Percentiles rank a stretch among this genome's conserved stretches.
phyloP scores from a whole-genome alignment of 2,888 invertebrate species.

The Pandemis corylana region DNA sequence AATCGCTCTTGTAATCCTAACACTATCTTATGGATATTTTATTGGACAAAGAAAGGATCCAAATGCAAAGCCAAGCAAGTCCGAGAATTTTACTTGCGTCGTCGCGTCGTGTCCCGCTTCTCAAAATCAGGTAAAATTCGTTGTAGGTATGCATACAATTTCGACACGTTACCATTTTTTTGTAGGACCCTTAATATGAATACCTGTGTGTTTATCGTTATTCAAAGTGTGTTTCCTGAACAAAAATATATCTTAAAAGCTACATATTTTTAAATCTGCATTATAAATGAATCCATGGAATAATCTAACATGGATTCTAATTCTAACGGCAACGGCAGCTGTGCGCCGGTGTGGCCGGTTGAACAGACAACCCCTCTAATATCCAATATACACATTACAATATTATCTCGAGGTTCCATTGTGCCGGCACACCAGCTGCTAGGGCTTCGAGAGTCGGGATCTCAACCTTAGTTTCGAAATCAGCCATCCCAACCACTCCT shows the following conservation, averaged over 20 bases:
- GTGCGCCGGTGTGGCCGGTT: constrained; percentile 49
- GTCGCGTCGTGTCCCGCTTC: background rate
- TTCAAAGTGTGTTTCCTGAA: too few species aligned
- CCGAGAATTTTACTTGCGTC: too few species aligned
- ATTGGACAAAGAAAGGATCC: background rate
- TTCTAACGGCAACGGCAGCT: constrained; percentile 61
- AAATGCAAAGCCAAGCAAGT: background rate
- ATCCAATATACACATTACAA: constrained; percentile 60
- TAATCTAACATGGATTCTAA: constrained; percentile 58
- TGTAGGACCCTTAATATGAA: background rate
- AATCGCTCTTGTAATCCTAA: background rate
- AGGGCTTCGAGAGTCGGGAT: constrained; percentile 43
- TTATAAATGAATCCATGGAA: constrained; percentile 18
- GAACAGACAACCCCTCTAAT: constrained; percentile 61
- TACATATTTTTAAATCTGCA: too few species aligned
- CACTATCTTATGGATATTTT: background rate
- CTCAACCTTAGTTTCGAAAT: constrained; percentile 30
- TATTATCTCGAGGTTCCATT: constrained; percentile 55
- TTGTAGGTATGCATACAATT: background rate
- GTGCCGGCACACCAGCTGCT: constrained; percentile 60
- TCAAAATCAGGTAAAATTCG: background rate
- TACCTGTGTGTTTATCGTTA: background rate
- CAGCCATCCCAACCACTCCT: constrained; percentile 7
- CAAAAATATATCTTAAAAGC: too few species aligned
- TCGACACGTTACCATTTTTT: background rate